Conservation (phyloP, 2,113 vertebrate genomes). For the Sialia sialis region DNA sequence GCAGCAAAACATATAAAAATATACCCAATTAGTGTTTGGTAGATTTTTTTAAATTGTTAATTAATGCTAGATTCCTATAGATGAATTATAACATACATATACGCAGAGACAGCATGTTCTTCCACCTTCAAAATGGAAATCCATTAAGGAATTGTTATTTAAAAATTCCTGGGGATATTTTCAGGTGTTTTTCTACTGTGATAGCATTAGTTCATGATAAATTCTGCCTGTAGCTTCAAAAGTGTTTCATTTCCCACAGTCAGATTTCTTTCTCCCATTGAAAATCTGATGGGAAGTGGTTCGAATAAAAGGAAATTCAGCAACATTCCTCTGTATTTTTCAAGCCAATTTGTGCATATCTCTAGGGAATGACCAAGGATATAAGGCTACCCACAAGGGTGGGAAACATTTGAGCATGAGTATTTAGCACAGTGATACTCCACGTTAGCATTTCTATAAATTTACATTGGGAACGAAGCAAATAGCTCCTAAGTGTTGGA, state of each 20-base stretch:
- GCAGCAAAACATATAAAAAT: slow-evolving; percentile 8
- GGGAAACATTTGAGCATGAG: not conserved
- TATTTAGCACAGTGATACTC: not conserved
- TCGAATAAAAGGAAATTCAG: not conserved
- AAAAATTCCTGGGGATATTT: not conserved
- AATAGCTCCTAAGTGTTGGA: not conserved
- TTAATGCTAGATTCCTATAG: not conserved
- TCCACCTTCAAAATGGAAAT: not conserved
- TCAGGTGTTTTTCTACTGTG: slow-evolving; percentile 16
- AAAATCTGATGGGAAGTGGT: not conserved
- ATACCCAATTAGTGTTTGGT: not conserved
- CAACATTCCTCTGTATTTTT: not conserved
- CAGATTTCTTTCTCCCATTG: not conserved
- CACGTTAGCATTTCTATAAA: not conserved
- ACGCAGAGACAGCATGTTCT: not conserved
- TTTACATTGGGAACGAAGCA: not conserved
- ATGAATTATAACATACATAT: not conserved
- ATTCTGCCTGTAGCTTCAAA: not conserved
- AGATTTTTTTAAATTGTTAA: not conserved
- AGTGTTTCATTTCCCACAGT: slow-evolving; percentile 21
- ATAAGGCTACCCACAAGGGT: not conserved
- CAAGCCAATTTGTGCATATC: not conserved
- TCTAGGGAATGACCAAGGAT: not conserved
- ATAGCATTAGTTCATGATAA: not conserved
- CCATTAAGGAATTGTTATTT: not conserved